A percentile compares a stretch with the other conserved stretches of the same genome.
Conservation (phyloP, 2,888 invertebrate species). For the Salticus scenicus region DNA sequence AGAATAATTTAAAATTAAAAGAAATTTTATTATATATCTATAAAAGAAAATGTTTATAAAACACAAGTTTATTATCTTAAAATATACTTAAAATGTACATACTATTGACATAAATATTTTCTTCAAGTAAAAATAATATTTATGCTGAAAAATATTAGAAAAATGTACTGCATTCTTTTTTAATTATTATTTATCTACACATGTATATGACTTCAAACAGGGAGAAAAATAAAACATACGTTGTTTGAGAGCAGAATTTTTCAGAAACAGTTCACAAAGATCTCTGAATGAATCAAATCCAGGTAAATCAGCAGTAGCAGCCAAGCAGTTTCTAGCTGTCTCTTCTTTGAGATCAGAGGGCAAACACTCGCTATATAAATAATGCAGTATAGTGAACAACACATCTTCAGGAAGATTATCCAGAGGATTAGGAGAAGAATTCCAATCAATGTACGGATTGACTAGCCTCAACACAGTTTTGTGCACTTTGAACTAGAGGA, state of each 20-base stretch:
- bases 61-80: no score
- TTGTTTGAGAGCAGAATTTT: constrained; percentile 81
- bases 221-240: no score
- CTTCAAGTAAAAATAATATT: no score
- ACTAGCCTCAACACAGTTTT: constrained; percentile 79
- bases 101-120: no score
- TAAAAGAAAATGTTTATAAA: no score
- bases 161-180: no score
- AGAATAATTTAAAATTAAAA: no score
- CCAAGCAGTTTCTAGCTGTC: constrained; percentile 80
- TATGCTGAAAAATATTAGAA: no score
- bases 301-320: constrained; percentile 75
- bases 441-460: constrained; percentile 80
- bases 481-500: constrained; percentile 78
- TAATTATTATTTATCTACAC: no score
- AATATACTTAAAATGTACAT: no score
- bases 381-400: constrained; percentile 81
- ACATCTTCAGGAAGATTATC: constrained; percentile 80
- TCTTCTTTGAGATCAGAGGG: constrained; percentile 80
- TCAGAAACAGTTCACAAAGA: constrained; percentile 80
- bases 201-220: no score
- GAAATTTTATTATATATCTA: no score
- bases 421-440: constrained; percentile 76
- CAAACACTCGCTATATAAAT: constrained; percentile 81
- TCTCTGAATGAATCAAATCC: constrained; percentile 79